Percentiles rank a stretch among this genome's conserved stretches.
Conservation (phyloP, 2,888 invertebrate species). For the Caenorhabditis virilis region DNA sequence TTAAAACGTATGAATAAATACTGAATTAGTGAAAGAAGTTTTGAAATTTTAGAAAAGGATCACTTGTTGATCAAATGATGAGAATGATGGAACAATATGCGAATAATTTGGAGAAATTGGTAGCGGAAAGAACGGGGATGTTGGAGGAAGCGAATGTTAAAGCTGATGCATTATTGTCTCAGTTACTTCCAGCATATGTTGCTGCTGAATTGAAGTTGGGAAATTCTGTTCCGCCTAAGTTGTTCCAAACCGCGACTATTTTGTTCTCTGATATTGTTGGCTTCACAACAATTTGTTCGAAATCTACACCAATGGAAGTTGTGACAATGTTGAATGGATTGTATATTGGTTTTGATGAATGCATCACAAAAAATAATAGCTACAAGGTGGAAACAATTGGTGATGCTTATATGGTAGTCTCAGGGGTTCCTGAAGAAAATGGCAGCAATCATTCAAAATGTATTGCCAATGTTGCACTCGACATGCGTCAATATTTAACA, state of each 20-base stretch:
- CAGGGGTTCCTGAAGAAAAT: conserved; percentile 66
- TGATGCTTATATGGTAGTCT: conserved; percentile 66
- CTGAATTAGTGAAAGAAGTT: neutral
- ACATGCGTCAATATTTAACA: conserved; percentile 60
- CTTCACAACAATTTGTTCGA: conserved; percentile 57
- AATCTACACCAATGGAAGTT: conserved; percentile 52
- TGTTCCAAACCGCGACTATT: conserved; percentile 59
- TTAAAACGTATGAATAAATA: conserved; percentile 53
- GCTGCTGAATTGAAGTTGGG: conserved; percentile 65
- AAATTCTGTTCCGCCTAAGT: conserved; percentile 61
- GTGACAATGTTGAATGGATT: conserved; percentile 61
- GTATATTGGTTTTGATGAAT: conserved; percentile 66
- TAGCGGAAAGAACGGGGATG: conserved; percentile 67
- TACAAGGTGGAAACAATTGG: conserved; percentile 66
- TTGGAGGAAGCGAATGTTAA: conserved; percentile 65
- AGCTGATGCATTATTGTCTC: conserved; percentile 64
- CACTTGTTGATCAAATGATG: conserved; percentile 59
- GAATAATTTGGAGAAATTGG: conserved; percentile 68
- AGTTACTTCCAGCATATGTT: conserved; percentile 64
- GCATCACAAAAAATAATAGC: conserved; percentile 53
- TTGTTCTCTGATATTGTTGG: conserved; percentile 64
- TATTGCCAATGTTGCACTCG: conserved; percentile 60
- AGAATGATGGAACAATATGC: conserved; percentile 64
- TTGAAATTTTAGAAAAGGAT: conserved; percentile 45
- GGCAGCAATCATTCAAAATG: conserved; percentile 57